Base-by-base conservation (phyloP, 2,797 vertebrate species). In the Siniperca obscura region DNA sequence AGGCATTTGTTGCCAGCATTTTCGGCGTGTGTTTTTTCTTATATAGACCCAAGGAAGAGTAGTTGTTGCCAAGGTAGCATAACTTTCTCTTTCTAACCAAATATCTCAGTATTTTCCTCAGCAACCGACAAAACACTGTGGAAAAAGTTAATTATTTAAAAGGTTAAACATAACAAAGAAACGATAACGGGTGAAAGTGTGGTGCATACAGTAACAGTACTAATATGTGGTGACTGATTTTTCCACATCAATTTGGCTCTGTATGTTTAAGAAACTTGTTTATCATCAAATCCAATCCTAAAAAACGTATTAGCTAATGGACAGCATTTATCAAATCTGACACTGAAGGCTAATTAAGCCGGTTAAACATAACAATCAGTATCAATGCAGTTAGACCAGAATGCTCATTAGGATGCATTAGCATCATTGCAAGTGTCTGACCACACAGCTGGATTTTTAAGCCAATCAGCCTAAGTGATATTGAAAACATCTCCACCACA, bases 391-490 rank as follows among this genome's bases (percentile, higher is more conserved):
- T 74, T 64, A 6, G 59, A 62, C 25, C 59, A 40, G 40, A 56
- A 65, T n/a, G 70, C 79, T 91, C 71, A 80, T 85, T 85, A 87
- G 71, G 61, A 76, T 82, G 78, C 86, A 81, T 87, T 82, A 89
- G 75, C 74, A 42, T 84, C 85, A 61, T 16, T 53, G 77, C 46
- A 50, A 57, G 76, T 56, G 74, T 77, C 73, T 44, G 70, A 80
- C 80, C 67, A 61, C 82, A 81, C 82, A 86, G 83, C 65, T 19
- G 78, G 76, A 59, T 36, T 8, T 84, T 73, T 75, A 69, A 73
- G 36, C 59, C 82, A 86, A 78, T 89, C 76, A 70, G 74, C 30
- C 62, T 67, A 40, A 86, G 74, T 85, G 82, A 81, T 65, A 77
- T 36, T 70, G 70, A 83, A 79, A 78, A 61, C 71, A 73, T 75